A percentile compares a stretch with the other conserved stretches of the same genome.
phyloP scores from a whole-genome alignment of 2,113 vertebrate genomes.

The Scomber japonicus region DNA sequence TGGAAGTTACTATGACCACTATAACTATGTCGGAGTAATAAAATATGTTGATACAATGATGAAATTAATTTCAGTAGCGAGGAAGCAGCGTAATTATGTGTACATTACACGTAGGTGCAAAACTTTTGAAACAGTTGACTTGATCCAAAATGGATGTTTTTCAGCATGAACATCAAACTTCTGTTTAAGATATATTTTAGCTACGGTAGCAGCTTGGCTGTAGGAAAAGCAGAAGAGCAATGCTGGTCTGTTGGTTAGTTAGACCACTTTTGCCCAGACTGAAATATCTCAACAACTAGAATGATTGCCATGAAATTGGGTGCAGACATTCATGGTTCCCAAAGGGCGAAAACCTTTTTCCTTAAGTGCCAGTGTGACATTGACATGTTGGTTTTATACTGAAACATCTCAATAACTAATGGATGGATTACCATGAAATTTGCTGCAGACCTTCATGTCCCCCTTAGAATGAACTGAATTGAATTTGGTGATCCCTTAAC shows the following conservation, averaged over 20 bases:
- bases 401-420: not conserved
- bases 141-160: not conserved
- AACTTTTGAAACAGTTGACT: too few relatives aligned
- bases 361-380: not conserved
- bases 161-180: not conserved
- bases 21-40: too few relatives aligned
- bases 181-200: not conserved
- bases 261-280: not conserved
- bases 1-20: too few relatives aligned
- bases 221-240: too few relatives aligned
- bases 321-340: not conserved
- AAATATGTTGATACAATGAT: too few relatives aligned
- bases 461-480: not conserved
- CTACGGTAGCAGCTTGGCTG: not conserved
- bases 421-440: not conserved
- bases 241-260: not conserved
- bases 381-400: not conserved
- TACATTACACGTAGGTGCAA: too few relatives aligned
- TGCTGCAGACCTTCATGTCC: not conserved
- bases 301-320: constrained; percentile 1
- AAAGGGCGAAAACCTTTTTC: constrained; percentile 1
- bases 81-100: too few relatives aligned
- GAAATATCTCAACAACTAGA: not conserved
- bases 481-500: not conserved
- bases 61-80: too few relatives aligned